A percentile compares a stretch with the other conserved stretches of the same genome.
These are phyloP conservation scores for Pseudochirops cupreus DNA, from an alignment of 2,797 vertebrate genomes.

Conservation along the genomic window DNA sequence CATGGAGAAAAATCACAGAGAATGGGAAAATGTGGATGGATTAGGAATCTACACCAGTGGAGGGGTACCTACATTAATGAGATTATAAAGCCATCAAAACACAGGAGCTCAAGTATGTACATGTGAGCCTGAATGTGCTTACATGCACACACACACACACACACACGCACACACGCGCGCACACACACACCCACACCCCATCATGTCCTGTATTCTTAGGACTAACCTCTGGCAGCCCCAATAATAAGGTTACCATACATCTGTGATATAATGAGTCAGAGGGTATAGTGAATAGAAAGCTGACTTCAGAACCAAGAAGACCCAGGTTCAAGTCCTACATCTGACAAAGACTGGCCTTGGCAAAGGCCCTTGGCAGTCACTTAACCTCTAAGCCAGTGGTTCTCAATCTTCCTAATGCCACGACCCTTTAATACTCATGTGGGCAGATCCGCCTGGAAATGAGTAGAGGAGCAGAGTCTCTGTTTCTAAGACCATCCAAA, in stretches of 20 bases:
- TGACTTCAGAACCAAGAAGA: not conserved
- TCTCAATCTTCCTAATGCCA: no score
- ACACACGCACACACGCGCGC: not conserved
- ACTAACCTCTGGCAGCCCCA: constrained; percentile 10
- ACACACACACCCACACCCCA: not conserved
- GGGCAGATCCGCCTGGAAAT: no score
- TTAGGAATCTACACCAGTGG: not conserved
- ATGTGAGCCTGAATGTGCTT: no score
- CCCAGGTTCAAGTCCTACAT: not conserved
- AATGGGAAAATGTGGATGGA: not conserved
- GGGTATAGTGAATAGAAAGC: not conserved
- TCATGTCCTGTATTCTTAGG: constrained; percentile 30
- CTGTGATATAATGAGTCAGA: not conserved
- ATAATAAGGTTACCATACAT: constrained; percentile 12
- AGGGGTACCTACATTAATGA: not conserved
- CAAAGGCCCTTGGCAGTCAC: not conserved
- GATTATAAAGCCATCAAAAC: not conserved
- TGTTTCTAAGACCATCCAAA: no score
- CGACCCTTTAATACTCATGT: no score
- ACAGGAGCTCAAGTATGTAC: not conserved
- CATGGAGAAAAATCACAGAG: not conserved
- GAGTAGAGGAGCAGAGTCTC: no score
- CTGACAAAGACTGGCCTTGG: not conserved
- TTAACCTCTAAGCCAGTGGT: not conserved
- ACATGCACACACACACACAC: no score